These are phyloP conservation scores for Tuberolachnus salignus DNA, from an alignment of 2,888 invertebrate species.

Conservation along the genomic window DNA sequence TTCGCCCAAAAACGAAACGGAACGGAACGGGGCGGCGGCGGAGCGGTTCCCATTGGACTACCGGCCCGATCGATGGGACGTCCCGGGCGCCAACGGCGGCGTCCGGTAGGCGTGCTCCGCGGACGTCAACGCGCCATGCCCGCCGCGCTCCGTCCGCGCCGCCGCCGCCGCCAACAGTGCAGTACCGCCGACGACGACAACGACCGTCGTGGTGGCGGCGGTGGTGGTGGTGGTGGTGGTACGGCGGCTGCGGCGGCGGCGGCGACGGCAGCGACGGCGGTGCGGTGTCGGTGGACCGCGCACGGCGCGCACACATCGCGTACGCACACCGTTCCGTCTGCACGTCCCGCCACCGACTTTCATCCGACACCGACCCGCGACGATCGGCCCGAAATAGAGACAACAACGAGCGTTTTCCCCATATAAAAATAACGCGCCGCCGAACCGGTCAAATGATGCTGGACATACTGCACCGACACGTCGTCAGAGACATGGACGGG, in stretches of 20 bases:
- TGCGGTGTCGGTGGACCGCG: background rate
- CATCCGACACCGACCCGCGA: too few relatives aligned
- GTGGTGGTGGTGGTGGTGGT: background rate
- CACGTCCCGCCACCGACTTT: too few relatives aligned
- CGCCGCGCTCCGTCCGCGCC: background rate
- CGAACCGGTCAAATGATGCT: conserved; percentile 45
- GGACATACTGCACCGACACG: conserved; percentile 53
- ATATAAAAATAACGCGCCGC: too few relatives aligned
- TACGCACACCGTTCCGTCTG: background rate
- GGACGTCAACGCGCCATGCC: conserved; percentile 68
- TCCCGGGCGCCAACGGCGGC: conserved; percentile 37
- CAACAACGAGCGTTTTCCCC: too few relatives aligned
- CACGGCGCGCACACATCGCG: background rate
- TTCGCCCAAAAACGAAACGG: too few relatives aligned
- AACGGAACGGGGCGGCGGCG: background rate
- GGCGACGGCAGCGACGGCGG: background rate
- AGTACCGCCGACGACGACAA: too few relatives aligned
- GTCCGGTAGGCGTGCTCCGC: conserved; percentile 66
- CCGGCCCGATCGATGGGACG: conserved; percentile 39
- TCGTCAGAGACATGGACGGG: conserved; percentile 52
- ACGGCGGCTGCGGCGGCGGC: background rate
- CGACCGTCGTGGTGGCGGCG: background rate
- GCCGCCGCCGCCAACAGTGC: background rate
- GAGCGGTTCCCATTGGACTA: conserved; percentile 25
- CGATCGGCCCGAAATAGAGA: too few relatives aligned